Percentiles rank a stretch among this genome's conserved stretches.
Evolutionary conservation across 2,113 vertebrate genomes (phyloP).

Genomic region (Turnix velox): DNA sequence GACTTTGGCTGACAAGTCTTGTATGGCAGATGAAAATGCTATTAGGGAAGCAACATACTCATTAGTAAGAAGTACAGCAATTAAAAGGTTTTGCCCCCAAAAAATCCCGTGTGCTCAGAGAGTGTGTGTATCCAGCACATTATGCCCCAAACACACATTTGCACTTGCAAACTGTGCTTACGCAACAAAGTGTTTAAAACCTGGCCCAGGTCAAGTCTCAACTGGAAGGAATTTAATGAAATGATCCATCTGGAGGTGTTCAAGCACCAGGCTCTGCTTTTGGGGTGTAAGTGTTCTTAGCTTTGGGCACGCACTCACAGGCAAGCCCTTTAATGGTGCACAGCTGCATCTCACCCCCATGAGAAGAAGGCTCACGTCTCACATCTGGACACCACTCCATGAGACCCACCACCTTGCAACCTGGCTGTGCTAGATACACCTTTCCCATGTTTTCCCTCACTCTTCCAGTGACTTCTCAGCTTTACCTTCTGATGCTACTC

Average conservation of each 20-base stretch:
- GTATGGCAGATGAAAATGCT: not conserved
- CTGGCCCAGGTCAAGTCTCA: constrained; percentile 19
- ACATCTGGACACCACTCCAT: constrained; percentile 26
- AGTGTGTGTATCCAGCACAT: not conserved
- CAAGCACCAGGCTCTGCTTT: constrained; percentile 13
- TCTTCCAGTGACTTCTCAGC: not conserved
- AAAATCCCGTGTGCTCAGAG: not conserved
- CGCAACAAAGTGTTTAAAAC: constrained; percentile 5
- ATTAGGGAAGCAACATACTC: not conserved
- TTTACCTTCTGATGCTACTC: not conserved
- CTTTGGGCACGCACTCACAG: not conserved
- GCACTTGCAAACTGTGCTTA: constrained; percentile 20
- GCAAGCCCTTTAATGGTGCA: constrained; percentile 1
- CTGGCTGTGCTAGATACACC: not conserved
- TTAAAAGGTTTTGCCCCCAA: constrained; percentile 18
- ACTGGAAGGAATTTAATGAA: constrained; percentile 44
- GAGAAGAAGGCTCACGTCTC: not conserved
- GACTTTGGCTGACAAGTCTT: not conserved
- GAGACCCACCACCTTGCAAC: constrained; percentile 13
- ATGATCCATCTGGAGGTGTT: constrained; percentile 41
- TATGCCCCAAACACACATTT: not conserved
- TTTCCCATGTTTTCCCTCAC: not conserved
- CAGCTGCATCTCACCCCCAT: not conserved
- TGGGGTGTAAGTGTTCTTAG: not conserved
- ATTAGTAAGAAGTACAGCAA: not conserved